A percentile compares a stretch with the other conserved stretches of the same genome.
Conservation (phyloP, 1,140 invertebrate species). For the Bilobella aurantiaca region DNA sequence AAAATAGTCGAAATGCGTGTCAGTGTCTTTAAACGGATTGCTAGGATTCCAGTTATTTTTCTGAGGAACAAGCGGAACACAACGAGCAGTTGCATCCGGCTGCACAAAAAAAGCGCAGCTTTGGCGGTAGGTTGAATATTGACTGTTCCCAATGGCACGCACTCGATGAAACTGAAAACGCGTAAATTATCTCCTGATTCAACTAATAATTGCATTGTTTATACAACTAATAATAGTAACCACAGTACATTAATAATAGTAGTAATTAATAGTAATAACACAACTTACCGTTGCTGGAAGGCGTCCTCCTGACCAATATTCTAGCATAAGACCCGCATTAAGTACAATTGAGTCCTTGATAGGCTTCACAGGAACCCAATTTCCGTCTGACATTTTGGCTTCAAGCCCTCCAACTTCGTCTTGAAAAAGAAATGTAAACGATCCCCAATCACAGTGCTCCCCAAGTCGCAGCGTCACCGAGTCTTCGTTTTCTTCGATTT, state of each 20-base stretch:
- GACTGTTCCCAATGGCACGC: background rate
- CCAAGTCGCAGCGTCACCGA: slow-evolving; percentile 5
- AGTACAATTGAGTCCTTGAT: slow-evolving; percentile 20
- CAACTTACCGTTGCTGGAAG: slow-evolving; percentile 18
- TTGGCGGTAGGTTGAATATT: background rate
- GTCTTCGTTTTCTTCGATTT: background rate
- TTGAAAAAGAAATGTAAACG: slow-evolving; percentile 21
- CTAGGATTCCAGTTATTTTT: background rate
- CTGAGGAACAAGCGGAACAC: background rate
- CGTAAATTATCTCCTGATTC: background rate
- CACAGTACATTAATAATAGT: too few species aligned
- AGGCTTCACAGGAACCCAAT: slow-evolving; percentile 20
- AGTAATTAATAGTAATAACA: too few species aligned
- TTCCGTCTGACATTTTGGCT: slow-evolving; percentile 7
- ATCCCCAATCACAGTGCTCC: slow-evolving; percentile 24
- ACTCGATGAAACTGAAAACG: background rate
- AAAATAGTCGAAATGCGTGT: background rate
- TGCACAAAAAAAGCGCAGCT: background rate
- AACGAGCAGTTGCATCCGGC: background rate
- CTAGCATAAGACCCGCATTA: slow-evolving; percentile 20
- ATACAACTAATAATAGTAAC: background rate
- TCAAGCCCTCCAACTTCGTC: slow-evolving; percentile 21
- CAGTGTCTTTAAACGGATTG: background rate
- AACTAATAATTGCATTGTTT: background rate
- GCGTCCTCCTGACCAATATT: slow-evolving; percentile 20